A percentile compares a stretch with the other conserved stretches of the same genome.
Evolutionary conservation across 2,888 invertebrate genomes (phyloP).

Genomic region (Aelia acuminata): DNA sequence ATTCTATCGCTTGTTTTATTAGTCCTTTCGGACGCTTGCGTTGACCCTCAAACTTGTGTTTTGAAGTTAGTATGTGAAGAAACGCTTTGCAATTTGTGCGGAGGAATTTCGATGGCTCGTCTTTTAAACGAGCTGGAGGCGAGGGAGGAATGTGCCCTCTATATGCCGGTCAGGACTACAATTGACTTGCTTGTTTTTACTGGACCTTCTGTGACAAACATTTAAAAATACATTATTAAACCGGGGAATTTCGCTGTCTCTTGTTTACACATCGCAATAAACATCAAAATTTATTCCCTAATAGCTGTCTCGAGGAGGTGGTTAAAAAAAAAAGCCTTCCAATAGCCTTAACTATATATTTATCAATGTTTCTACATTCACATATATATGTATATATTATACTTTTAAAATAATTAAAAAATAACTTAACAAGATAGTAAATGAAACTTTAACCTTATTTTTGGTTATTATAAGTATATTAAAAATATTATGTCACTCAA

Average conservation of each 20-base stretch:
- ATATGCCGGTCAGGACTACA: background rate
- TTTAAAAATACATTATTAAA: background rate
- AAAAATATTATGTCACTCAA: no score
- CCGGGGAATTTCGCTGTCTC: background rate
- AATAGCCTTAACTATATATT: no score
- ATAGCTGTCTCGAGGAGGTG: no score
- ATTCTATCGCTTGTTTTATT: no score
- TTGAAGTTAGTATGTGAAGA: background rate
- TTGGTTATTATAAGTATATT: no score
- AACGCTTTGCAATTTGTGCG: slow-evolving; percentile 30
- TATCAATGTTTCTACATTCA: no score
- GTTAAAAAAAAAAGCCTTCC: no score
- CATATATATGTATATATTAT: no score
- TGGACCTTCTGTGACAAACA: background rate
- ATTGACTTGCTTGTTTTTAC: slow-evolving; percentile 16
- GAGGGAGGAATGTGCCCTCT: background rate
- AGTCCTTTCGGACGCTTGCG: background rate
- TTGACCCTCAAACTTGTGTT: background rate
- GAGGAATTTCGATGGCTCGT: slow-evolving; percentile 43
- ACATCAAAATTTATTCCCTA: background rate
- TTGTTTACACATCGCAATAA: background rate
- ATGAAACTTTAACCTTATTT: no score
- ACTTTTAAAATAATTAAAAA: no score
- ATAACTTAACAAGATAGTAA: no score
- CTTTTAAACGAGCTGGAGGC: slow-evolving; percentile 21